These are phyloP conservation scores for Steinernema khuongi DNA, from an alignment of 1,140 invertebrate genomes.

Conservation along the genomic window DNA sequence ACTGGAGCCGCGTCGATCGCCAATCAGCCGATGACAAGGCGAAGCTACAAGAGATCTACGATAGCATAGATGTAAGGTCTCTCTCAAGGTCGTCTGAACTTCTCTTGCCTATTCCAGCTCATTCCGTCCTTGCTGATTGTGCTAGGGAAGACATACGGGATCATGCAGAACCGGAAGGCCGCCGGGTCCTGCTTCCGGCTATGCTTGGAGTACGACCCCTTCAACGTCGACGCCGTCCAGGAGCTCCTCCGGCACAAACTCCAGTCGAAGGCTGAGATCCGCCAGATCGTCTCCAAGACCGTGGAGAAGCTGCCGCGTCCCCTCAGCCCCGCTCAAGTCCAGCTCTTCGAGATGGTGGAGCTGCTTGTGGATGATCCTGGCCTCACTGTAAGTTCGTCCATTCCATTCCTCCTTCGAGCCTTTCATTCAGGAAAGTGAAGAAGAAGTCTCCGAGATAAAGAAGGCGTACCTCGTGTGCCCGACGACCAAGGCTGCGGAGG, in stretches of 20 bases:
- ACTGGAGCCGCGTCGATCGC: neutral
- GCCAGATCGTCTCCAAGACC: neutral
- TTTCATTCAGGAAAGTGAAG: neutral
- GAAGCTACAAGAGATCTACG: neutral
- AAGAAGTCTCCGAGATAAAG: neutral
- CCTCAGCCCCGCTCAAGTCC: neutral
- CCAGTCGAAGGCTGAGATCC: neutral
- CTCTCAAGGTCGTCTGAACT: neutral
- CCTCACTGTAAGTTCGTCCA: neutral
- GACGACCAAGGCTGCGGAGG: neutral
- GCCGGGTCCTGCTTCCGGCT: constrained; percentile 3
- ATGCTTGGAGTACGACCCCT: neutral
- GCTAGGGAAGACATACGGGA: constrained; percentile 6
- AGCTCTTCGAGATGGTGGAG: constrained; percentile 17
- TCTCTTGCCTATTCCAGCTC: constrained; percentile 10
- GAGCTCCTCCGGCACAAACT: neutral
- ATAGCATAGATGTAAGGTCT: neutral
- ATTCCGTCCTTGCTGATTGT: constrained; percentile 8
- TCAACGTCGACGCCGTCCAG: neutral
- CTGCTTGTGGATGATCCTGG: neutral
- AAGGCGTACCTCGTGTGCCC: neutral
- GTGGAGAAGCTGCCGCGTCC: neutral
- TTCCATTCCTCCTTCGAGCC: neutral
- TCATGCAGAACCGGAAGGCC: constrained; percentile 17
- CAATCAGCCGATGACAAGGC: neutral